Evolutionary conservation across 2,888 invertebrate species (phyloP).

Genomic region (Ophioninae sp.): DNA sequence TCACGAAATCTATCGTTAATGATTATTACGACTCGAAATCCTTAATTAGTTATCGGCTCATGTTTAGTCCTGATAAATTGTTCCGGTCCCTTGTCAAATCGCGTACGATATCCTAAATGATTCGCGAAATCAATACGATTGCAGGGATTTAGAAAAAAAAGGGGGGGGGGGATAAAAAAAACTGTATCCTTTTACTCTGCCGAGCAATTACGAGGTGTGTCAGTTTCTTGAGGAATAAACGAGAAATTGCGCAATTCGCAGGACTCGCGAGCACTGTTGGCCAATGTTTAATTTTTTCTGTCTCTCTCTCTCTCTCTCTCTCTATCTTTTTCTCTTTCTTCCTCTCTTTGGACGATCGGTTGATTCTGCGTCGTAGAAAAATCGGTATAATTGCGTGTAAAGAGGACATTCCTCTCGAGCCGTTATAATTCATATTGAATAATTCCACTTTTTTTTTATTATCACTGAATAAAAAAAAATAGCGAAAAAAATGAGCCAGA

Average conservation of each 20-base stretch:
- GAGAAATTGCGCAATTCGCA: slow-evolving; percentile 58
- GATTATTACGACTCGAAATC: neutral
- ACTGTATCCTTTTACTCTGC: slow-evolving; percentile 55
- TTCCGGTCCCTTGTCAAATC: slow-evolving; percentile 1
- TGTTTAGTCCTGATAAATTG: neutral
- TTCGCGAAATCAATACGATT: neutral
- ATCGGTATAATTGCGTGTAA: slow-evolving; percentile 4
- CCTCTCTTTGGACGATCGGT: slow-evolving; percentile 16
- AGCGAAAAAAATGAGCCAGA: no score
- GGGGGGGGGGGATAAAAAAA: slow-evolving; percentile 7
- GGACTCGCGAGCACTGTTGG: slow-evolving; percentile 51
- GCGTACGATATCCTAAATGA: neutral
- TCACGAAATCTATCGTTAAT: no score
- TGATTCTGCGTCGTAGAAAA: slow-evolving; percentile 26
- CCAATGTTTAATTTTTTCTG: slow-evolving; percentile 44
- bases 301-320: slow-evolving; percentile 13
- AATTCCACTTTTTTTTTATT: no score
- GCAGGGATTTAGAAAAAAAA: neutral
- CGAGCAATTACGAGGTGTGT: slow-evolving; percentile 65
- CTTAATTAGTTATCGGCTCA: no score
- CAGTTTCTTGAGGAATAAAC: slow-evolving; percentile 66
- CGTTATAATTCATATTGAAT: neutral
- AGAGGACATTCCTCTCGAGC: neutral
- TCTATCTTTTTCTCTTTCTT: slow-evolving; percentile 28
- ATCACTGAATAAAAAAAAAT: no score